Percentiles rank a stretch among this genome's conserved stretches.
Evolutionary conservation across 1,140 invertebrate species (phyloP).

Genomic region (Popillia japonica): DNA sequence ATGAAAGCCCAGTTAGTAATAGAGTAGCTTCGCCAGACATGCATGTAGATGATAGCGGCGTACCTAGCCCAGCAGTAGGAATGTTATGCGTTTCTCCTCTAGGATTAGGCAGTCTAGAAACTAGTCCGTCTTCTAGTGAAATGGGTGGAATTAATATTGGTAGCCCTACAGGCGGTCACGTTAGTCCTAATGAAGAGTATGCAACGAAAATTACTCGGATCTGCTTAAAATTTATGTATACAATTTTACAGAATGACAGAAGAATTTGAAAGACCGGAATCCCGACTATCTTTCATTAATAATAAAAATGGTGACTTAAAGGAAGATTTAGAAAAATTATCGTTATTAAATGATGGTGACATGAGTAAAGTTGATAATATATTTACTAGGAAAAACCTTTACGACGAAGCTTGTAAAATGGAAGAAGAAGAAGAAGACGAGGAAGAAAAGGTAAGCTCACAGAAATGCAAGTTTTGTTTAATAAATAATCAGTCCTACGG

Average conservation of each 20-base stretch:
- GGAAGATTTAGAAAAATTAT: constrained; percentile 56
- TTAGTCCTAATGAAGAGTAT: constrained; percentile 42
- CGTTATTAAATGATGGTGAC: constrained; percentile 54
- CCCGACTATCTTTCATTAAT: constrained; percentile 62
- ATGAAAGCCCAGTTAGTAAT: constrained; percentile 53
- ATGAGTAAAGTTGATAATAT: constrained; percentile 48
- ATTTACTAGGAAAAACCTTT: constrained; percentile 51
- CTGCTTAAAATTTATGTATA: not conserved
- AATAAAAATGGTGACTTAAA: constrained; percentile 55
- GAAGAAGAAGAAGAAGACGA: constrained; percentile 44
- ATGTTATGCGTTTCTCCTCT: constrained; percentile 62
- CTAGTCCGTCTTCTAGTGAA: constrained; percentile 65
- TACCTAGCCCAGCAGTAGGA: constrained; percentile 65
- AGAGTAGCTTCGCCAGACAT: constrained; percentile 49
- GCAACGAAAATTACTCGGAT: not conserved
- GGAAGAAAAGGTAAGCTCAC: constrained; percentile 51
- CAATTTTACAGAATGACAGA: constrained; percentile 48
- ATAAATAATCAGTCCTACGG: too few species aligned
- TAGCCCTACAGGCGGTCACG: constrained; percentile 57
- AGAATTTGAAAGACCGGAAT: constrained; percentile 63
- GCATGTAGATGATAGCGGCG: constrained; percentile 62
- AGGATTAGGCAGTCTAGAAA: constrained; percentile 46
- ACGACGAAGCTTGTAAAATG: constrained; percentile 49
- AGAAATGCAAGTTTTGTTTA: too few species aligned
- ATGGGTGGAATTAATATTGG: constrained; percentile 65